A percentile compares a stretch with the other conserved stretches of the same genome.
phyloP scores from a whole-genome alignment of 2,113 vertebrate species.

The Peromyscus californicus region DNA sequence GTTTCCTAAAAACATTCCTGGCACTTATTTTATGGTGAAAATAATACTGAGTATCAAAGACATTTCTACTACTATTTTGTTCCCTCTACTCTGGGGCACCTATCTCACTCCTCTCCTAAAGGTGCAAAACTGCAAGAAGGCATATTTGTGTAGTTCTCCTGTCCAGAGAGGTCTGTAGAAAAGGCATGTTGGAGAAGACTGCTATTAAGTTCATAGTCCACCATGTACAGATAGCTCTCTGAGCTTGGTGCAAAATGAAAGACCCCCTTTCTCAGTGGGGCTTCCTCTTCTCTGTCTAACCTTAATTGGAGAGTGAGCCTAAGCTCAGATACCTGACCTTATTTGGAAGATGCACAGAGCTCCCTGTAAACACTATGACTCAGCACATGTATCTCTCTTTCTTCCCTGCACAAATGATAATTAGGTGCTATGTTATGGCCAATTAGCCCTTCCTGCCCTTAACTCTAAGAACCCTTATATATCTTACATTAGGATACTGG shows the following conservation, averaged over 20 bases:
- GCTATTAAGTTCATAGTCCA: not conserved
- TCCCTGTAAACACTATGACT: not conserved
- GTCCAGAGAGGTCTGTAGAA: not conserved
- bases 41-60: not conserved
- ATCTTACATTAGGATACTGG: no score
- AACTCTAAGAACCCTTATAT: not conserved
- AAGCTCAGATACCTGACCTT: not conserved
- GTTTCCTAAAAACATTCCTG: not conserved
- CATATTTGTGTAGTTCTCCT: not conserved
- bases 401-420: not conserved
- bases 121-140: not conserved
- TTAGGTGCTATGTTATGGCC: not conserved
- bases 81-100: not conserved
- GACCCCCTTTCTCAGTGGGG: not conserved
- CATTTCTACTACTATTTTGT: not conserved
- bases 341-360: not conserved
- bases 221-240: not conserved
- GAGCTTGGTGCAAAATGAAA: not conserved
- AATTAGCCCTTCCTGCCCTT: not conserved
- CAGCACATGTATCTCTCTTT: not conserved
- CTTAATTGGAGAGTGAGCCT: not conserved
- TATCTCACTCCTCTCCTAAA: not conserved
- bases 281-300: not conserved
- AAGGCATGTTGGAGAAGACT: not conserved
- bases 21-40: not conserved